A percentile compares a stretch with the other conserved stretches of the same genome.
phyloP scores from a whole-genome alignment of 2,888 invertebrate species.

The Hemicrepidius hirtus region DNA sequence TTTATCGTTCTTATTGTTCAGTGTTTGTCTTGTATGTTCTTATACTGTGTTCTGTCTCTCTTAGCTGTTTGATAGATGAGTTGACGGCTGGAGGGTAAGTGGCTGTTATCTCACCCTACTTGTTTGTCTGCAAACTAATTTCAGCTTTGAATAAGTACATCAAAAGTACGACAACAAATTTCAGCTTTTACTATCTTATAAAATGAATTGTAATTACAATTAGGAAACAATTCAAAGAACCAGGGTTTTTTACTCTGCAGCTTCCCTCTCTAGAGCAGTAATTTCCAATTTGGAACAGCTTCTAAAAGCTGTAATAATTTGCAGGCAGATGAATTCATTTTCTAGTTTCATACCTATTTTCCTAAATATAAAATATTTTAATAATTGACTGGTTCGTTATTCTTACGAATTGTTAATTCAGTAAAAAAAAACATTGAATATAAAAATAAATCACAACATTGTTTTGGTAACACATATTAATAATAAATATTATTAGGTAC shows the following conservation, averaged over 20 bases:
- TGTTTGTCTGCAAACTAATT: constrained; percentile 41
- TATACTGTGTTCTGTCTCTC: constrained; percentile 68
- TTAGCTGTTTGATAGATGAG: constrained; percentile 92
- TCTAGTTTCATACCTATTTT: constrained; percentile 24
- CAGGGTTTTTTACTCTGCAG: too few species aligned
- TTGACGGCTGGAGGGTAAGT: constrained; percentile 88
- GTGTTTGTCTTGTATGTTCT: constrained; percentile 67
- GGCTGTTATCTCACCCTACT: constrained; percentile 54
- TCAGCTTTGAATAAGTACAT: not conserved
- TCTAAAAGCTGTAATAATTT: constrained; percentile 20
- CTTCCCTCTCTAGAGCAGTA: too few species aligned
- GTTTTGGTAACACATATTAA: not conserved
- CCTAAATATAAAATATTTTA: not conserved
- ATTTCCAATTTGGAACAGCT: too few species aligned
- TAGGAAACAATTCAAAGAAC: too few species aligned
- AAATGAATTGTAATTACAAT: too few species aligned
- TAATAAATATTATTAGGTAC: constrained; percentile 74
- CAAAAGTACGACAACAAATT: too few species aligned
- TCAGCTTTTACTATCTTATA: not conserved
- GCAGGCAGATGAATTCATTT: constrained; percentile 27
- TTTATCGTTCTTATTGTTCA: constrained; percentile 52
- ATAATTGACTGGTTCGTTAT: constrained; percentile 10
- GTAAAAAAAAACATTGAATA: too few species aligned
- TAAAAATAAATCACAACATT: not conserved
- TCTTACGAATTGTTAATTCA: not conserved